Evolutionary conservation across 2,113 vertebrate species (phyloP).

Genomic region (Crotalus helleri): DNA sequence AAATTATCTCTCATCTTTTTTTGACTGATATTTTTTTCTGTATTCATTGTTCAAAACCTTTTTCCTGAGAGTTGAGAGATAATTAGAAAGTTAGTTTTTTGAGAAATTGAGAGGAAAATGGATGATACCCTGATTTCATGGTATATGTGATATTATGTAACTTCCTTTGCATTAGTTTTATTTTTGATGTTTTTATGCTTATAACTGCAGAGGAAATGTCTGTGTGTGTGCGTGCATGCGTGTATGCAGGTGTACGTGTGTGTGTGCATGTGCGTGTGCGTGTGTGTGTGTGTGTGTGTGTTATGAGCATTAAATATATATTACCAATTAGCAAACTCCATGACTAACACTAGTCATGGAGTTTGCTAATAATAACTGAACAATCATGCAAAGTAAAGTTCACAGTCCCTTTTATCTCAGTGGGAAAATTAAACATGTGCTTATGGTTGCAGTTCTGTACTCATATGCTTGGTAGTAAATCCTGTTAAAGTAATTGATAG

Average conservation of each 20-base stretch:
- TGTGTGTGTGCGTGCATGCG: background rate
- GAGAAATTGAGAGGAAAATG: background rate
- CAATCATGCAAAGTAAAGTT: background rate
- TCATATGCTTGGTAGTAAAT: background rate
- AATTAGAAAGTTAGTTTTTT: background rate
- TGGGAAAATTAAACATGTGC: background rate
- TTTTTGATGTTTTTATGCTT: background rate
- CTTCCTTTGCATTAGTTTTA: background rate
- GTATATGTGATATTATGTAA: background rate
- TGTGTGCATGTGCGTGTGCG: too few relatives aligned
- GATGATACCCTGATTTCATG: background rate
- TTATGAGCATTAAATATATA: background rate
- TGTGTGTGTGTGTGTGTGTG: too few relatives aligned
- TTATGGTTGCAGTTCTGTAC: background rate
- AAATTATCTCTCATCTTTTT: background rate
- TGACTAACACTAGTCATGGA: background rate
- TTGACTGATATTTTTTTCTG: background rate
- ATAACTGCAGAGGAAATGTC: background rate
- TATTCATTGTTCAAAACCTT: background rate
- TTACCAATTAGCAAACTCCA: background rate
- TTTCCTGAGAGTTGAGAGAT: background rate
- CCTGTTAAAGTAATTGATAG: background rate
- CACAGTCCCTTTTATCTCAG: background rate
- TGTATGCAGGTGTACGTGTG: background rate
- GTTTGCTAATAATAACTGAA: background rate